Conservation (phyloP, 1,140 invertebrate species). For the Eriocheir sinensis region DNA sequence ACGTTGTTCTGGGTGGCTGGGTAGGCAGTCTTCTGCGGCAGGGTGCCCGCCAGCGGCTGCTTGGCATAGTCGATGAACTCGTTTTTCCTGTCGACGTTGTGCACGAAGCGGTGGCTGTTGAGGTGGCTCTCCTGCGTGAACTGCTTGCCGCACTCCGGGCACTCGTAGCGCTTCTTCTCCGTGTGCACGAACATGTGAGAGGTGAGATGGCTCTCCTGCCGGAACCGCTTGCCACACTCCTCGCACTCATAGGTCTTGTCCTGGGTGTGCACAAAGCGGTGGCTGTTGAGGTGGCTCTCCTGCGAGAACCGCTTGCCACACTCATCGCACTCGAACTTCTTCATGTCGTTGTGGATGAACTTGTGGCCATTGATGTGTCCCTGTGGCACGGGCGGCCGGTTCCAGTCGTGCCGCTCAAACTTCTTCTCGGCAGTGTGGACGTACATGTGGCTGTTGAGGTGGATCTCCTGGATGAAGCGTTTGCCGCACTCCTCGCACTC, state of each 20-base stretch:
- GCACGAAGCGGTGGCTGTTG: conserved; percentile 69
- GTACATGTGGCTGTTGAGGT: conserved; percentile 65
- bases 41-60: background rate
- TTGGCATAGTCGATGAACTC: conserved; percentile 57
- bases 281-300: conserved; percentile 63
- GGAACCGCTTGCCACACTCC: conserved; percentile 68
- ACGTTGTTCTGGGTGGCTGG: conserved; percentile 40
- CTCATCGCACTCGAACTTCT: conserved; percentile 68
- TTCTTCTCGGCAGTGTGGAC: conserved; percentile 69
- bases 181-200: conserved; percentile 67
- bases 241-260: conserved; percentile 70
- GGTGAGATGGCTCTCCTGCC: conserved; percentile 67
- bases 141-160: conserved; percentile 65
- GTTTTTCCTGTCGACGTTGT: conserved; percentile 52
- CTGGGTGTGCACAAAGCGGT: conserved; percentile 63
- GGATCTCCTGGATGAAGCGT: conserved; percentile 62
- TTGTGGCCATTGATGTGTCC: conserved; percentile 67
- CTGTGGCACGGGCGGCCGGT: conserved; percentile 55
- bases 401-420: conserved; percentile 69
- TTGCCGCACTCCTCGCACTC: conserved; percentile 64
- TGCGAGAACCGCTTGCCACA: conserved; percentile 64
- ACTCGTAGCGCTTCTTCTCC: conserved; percentile 67
- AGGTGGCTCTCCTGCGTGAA: conserved; percentile 70
- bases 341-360: conserved; percentile 66
- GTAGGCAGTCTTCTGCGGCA: background rate